Evolutionary conservation across 1,140 invertebrate genomes (phyloP).

Genomic region (Leptopilina boulardi): DNA sequence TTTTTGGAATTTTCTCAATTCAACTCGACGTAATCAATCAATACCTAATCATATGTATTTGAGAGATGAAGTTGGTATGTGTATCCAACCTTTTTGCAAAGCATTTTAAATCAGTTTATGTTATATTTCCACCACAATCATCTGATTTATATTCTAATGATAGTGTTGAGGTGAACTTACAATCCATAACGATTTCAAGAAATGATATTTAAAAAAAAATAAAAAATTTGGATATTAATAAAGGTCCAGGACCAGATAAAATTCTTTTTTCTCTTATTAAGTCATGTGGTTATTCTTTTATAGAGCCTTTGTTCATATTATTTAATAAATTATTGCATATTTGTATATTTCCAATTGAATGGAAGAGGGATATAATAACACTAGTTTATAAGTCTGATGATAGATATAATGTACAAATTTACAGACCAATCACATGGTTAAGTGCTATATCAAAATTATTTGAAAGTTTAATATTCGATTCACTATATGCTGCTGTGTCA

Average conservation of each 20-base stretch:
- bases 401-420: not conserved
- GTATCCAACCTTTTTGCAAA: not conserved
- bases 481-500: not conserved
- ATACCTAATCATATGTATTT: not conserved
- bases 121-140: not conserved
- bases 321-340: not conserved
- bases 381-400: conserved; percentile 14
- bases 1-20: not conserved
- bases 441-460: conserved; percentile 26
- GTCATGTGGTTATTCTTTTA: not conserved
- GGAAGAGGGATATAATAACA: conserved; percentile 17
- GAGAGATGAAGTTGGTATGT: not conserved
- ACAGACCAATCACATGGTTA: conserved; percentile 25
- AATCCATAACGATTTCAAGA: too few species aligned
- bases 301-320: not conserved
- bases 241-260: conserved; percentile 30
- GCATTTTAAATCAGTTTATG: not conserved
- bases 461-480: not conserved
- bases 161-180: too few species aligned
- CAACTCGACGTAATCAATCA: not conserved
- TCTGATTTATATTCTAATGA: not conserved
- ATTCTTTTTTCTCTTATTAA: conserved; percentile 10
- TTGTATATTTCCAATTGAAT: not conserved
- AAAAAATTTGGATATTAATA: conserved; percentile 1
- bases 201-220: too few species aligned